These are phyloP conservation scores for Craterocephalus amniculus DNA, from an alignment of 2,797 vertebrate genomes.

Conservation along the genomic window DNA sequence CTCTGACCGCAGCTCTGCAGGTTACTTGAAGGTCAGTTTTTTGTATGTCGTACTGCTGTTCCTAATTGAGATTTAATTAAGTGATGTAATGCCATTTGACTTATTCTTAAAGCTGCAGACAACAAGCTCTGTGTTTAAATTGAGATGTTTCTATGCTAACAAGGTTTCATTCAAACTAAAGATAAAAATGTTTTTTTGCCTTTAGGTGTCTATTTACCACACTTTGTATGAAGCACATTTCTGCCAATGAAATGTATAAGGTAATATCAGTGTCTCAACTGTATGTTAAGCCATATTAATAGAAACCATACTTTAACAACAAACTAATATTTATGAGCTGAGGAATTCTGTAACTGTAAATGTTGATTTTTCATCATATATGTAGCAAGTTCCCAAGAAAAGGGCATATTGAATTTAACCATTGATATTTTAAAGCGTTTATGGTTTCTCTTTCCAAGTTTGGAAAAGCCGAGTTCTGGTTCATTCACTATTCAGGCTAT, in stretches of 20 bases:
- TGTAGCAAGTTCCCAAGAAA: not conserved
- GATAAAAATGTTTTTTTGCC: not conserved
- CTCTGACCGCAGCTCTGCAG: conserved; percentile 26
- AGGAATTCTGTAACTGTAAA: too few relatives aligned
- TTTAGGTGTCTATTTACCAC: not conserved
- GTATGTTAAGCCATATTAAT: too few relatives aligned
- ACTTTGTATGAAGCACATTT: not conserved
- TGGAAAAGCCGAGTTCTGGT: too few relatives aligned
- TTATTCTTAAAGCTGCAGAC: not conserved
- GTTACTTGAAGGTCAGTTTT: conserved; percentile 31
- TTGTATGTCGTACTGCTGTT: conserved; percentile 1
- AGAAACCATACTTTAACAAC: too few relatives aligned
- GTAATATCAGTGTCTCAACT: too few relatives aligned
- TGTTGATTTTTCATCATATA: too few relatives aligned
- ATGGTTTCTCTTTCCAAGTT: too few relatives aligned
- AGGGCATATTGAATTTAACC: not conserved
- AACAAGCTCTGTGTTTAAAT: not conserved
- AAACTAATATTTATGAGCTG: too few relatives aligned
- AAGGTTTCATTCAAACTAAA: not conserved
- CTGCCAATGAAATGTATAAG: not conserved
- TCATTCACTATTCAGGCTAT: too few relatives aligned
- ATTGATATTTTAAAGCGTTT: not conserved
- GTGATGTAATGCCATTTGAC: too few relatives aligned
- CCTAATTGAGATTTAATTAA: not conserved
- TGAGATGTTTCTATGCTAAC: not conserved